A percentile compares a stretch with the other conserved stretches of the same genome.
Conservation (phyloP, 2,113 vertebrate genomes). For the Saccopteryx bilineata region DNA sequence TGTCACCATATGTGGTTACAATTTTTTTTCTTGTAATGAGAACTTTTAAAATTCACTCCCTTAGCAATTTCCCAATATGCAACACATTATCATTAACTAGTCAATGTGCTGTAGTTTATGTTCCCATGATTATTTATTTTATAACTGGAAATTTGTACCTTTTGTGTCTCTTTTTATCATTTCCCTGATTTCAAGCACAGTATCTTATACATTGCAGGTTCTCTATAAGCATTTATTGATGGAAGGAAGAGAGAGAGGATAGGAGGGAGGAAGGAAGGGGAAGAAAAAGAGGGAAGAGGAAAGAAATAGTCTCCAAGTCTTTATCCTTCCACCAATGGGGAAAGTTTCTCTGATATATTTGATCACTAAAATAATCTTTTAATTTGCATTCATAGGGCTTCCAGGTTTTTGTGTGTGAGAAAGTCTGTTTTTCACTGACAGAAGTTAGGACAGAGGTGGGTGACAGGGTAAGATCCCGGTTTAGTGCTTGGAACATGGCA, state of each 20-base stretch:
- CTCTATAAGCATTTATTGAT: conserved; percentile 1
- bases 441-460: neutral
- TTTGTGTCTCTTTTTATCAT: neutral
- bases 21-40: neutral
- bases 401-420: neutral
- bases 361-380: neutral
- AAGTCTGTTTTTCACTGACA: neutral
- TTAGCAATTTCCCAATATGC: neutral
- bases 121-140: neutral
- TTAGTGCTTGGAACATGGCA: neutral
- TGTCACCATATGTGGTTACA: neutral
- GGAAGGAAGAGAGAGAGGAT: neutral
- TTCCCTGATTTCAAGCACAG: neutral
- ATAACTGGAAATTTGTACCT: neutral
- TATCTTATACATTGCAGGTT: neutral
- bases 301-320: neutral
- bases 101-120: neutral
- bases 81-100: neutral
- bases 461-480: neutral
- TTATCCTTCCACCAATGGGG: neutral
- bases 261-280: neutral
- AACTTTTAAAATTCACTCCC: neutral
- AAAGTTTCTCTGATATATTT: neutral
- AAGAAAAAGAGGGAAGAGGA: neutral
- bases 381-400: neutral